These are phyloP conservation scores for Dioctria linearis DNA, from an alignment of 2,888 invertebrate species.

Conservation along the genomic window DNA sequence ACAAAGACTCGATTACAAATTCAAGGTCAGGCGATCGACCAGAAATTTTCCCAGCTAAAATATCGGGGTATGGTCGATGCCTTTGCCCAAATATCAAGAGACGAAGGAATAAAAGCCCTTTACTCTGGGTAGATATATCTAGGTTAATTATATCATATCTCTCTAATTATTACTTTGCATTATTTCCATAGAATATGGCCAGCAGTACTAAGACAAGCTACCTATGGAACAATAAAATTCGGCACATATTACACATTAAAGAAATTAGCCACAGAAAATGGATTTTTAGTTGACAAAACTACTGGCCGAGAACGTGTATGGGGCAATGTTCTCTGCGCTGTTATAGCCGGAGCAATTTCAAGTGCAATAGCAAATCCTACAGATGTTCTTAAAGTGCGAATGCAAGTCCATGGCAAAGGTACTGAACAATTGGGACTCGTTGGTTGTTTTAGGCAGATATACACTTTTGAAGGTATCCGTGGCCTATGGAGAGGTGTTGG, in stretches of 20 bases:
- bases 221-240: conserved; percentile 97
- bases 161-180: neutral
- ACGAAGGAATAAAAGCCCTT: conserved; percentile 89
- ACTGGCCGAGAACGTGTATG: conserved; percentile 74
- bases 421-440: conserved; percentile 76
- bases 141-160: too few species aligned
- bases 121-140: conserved; percentile 82
- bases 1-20: conserved; percentile 95
- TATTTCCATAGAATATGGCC: conserved; percentile 85
- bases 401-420: conserved; percentile 83
- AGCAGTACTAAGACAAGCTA: conserved; percentile 92
- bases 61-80: conserved; percentile 96
- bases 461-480: conserved; percentile 84
- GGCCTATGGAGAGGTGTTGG: conserved; percentile 95
- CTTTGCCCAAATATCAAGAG: conserved; percentile 85
- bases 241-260: conserved; percentile 95
- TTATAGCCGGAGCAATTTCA: conserved; percentile 80
- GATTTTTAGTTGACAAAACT: conserved; percentile 68
- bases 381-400: conserved; percentile 95
- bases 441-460: conserved; percentile 87
- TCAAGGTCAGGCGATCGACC: conserved; percentile 90
- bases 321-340: conserved; percentile 86
- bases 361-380: conserved; percentile 97
- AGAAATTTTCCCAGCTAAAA: conserved; percentile 80
- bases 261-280: conserved; percentile 76